Conservation (phyloP, 2,113 vertebrate genomes). For the Platysternon megacephalum region DNA sequence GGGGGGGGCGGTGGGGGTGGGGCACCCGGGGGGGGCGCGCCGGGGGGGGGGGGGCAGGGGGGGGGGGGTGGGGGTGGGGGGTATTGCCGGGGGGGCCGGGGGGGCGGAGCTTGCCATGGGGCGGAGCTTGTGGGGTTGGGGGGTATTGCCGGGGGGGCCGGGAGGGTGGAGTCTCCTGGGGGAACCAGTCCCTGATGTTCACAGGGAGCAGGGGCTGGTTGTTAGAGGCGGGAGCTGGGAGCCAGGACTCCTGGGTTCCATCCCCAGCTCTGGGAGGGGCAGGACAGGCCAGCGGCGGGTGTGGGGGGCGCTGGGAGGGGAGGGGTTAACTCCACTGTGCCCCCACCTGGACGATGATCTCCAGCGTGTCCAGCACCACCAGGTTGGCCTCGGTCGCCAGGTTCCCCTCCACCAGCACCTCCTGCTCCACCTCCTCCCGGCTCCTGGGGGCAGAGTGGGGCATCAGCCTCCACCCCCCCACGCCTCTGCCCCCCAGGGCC, state of each 20-base stretch:
- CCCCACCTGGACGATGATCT: constrained; percentile 90
- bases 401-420: constrained; percentile 92
- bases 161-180: too few relatives aligned
- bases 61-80: too few relatives aligned
- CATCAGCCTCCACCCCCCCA: too few relatives aligned
- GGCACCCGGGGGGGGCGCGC: too few relatives aligned
- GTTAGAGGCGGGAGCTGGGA: not conserved
- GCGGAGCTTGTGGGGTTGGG: too few relatives aligned
- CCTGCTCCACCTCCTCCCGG: constrained; percentile 90
- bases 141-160: too few relatives aligned
- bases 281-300: not conserved
- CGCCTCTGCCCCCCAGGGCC: not conserved
- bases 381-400: constrained; percentile 89
- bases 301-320: not conserved
- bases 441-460: constrained; percentile 74
- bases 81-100: too few relatives aligned
- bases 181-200: too few relatives aligned
- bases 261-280: not conserved
- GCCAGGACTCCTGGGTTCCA: not conserved
- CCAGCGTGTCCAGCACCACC: constrained; percentile 89
- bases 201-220: too few relatives aligned
- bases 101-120: too few relatives aligned
- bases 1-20: too few relatives aligned
- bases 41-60: too few relatives aligned
- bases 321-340: not conserved